Percentiles rank a stretch among this genome's conserved stretches.
Evolutionary conservation across 2,797 vertebrate species (phyloP).

Genomic region (Coluber constrictor): DNA sequence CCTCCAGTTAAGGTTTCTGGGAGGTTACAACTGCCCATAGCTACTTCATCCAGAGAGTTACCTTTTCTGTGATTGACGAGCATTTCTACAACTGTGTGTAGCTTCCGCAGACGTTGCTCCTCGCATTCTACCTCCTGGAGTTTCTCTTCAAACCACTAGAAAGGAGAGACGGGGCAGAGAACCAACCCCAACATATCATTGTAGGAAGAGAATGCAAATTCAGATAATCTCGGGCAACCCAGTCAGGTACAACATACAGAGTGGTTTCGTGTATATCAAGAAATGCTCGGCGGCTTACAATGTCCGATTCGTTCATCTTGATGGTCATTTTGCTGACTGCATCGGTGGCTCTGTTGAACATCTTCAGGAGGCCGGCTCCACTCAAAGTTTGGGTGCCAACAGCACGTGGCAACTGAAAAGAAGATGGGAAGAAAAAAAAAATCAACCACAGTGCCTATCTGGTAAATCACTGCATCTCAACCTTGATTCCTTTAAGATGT

Average conservation of each 20-base stretch:
- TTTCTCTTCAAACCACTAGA: slow-evolving; percentile 98
- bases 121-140: slow-evolving; percentile 94
- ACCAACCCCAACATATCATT: too few relatives aligned
- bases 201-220: neutral
- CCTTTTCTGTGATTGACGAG: slow-evolving; percentile 94
- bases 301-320: slow-evolving; percentile 97
- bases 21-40: rapidly evolving
- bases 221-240: too few relatives aligned
- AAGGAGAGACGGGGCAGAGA: neutral
- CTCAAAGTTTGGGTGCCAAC: slow-evolving; percentile 90
- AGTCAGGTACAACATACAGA: rapidly evolving
- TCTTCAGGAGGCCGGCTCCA: slow-evolving; percentile 94
- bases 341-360: slow-evolving; percentile 95
- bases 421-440: neutral
- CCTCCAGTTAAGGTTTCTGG: neutral
- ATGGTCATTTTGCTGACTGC: slow-evolving; percentile 99
- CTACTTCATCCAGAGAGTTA: slow-evolving; percentile 31
- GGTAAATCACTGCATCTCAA: neutral
- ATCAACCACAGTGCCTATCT: neutral
- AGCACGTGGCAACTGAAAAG: slow-evolving; percentile 86
- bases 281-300: slow-evolving; percentile 76
- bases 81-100: slow-evolving; percentile 85
- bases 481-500: neutral
- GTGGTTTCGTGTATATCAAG: neutral
- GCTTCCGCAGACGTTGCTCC: slow-evolving; percentile 91